phyloP scores from a whole-genome alignment of 2,888 invertebrate species.

The Drosophila multiciliata region DNA sequence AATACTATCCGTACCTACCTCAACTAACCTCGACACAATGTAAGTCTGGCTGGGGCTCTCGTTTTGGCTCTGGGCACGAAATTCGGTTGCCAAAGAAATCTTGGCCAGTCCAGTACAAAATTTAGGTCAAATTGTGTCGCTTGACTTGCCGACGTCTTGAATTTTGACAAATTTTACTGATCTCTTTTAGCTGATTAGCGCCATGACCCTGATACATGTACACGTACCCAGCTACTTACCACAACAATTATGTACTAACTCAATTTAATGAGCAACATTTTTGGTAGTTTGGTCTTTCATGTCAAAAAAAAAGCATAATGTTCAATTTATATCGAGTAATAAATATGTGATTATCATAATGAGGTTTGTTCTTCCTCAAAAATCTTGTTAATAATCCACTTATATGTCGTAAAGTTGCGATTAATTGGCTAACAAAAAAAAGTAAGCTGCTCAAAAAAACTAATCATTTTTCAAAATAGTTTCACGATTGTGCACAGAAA shows the following conservation, averaged over 20 bases:
- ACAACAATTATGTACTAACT: conserved; percentile 28
- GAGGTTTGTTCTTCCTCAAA: conserved; percentile 3
- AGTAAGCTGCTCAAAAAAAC: conserved; percentile 27
- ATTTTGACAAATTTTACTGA: conserved; percentile 60
- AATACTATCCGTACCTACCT: conserved; percentile 63
- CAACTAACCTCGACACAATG: conserved; percentile 53
- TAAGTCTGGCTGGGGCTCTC: conserved; percentile 32
- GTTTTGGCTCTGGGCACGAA: conserved; percentile 57
- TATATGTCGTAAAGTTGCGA: conserved; percentile 41
- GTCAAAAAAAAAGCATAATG: not conserved
- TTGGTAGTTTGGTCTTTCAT: not conserved
- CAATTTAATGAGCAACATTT: conserved; percentile 46
- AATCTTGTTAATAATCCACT: conserved; percentile 26
- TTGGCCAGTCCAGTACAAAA: conserved; percentile 41
- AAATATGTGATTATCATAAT: not conserved
- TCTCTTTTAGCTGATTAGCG: conserved; percentile 46
- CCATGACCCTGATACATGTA: conserved; percentile 59
- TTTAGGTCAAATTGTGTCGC: conserved; percentile 76
- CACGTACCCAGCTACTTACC: conserved; percentile 6
- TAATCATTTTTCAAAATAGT: conserved; percentile 63
- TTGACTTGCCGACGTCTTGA: conserved; percentile 49
- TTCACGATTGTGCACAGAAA: conserved; percentile 62
- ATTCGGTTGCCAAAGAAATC: conserved; percentile 56
- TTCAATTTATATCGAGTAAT: not conserved
- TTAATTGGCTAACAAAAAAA: conserved; percentile 44